Conservation (phyloP, 2,113 vertebrate species). For the Irena cyanogastra region DNA sequence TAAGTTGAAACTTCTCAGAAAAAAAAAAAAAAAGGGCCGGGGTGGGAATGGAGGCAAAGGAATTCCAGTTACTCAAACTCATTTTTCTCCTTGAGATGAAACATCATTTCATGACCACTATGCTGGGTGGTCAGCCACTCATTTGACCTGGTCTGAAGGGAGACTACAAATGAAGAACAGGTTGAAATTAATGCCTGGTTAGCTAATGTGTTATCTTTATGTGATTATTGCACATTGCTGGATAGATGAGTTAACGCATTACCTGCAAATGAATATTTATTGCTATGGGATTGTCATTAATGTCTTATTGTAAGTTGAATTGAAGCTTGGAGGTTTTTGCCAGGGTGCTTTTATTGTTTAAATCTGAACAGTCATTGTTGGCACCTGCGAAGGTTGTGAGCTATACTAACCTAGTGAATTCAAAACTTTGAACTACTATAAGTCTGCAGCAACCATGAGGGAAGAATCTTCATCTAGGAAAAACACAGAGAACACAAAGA, state of each 20-base stretch:
- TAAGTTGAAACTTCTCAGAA: neutral
- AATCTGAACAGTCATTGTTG: neutral
- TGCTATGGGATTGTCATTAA: neutral
- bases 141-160: neutral
- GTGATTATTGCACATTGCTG: neutral
- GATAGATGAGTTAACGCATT: neutral
- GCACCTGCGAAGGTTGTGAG: neutral
- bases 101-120: neutral
- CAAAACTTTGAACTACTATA: neutral
- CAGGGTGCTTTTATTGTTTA: neutral
- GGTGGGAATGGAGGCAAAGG: rapidly evolving
- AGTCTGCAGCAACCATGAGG: neutral
- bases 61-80: neutral
- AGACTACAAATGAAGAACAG: neutral
- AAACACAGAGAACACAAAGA: neutral
- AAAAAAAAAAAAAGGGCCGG: neutral
- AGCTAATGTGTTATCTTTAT: neutral
- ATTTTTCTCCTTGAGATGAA: neutral
- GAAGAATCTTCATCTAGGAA: neutral
- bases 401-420: neutral
- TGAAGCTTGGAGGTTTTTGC: neutral
- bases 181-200: neutral
- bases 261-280: neutral
- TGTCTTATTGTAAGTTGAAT: neutral
- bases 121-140: neutral